Evolutionary conservation across 92 coral and sea anemone genomes (phyloP), one percentile per base, ranked within the genome.

Genomic region (Ricordea florida): DNA sequence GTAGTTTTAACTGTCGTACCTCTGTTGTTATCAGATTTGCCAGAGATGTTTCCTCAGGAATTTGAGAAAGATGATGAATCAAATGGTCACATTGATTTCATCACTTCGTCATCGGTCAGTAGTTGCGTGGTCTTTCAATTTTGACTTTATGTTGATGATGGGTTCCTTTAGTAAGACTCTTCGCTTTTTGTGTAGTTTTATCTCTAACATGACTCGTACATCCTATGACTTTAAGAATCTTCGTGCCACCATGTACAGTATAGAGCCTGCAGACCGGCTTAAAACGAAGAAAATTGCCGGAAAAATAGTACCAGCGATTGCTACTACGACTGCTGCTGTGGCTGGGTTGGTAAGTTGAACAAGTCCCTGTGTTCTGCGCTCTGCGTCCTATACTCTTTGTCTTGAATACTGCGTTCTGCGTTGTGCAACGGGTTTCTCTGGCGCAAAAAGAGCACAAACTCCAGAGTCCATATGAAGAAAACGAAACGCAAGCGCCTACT

Each of bases 261-360:
- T 94, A 67, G 98, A 94, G 66, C 65, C 79, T 13, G 98, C 93
- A 63, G 98, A 94, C 66, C 85, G 97, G 44, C 79, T 94, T 20
- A 94, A 86, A 64, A 90, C 86, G 2, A 94, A 94, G 80, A 88
- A 83, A 34, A 92, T 94, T 32, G 98, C 98, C 1, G 98, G 98
- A 0, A 89, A 82, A 59, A 94, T 94, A 33, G 97, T 94, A 58
- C 98, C 98, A 8, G 98, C 98, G 13, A 94, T 94, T 13, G 97
- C 98, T 1, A 94, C 98, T 2, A 94, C 98, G 10, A 94, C 98
- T 0, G 97, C 98, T 6, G 98, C 98, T 9, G 96, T 94, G 2
- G 97, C 98, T 23, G 98, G 98, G 5, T 81, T 94, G 87, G 98
- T 94, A 64, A 71, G 98, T 73, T 5, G 3, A 22, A 11, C 3